Evolutionary conservation across 2,113 vertebrate genomes (phyloP).

Genomic region (Halcyon malimbica): DNA sequence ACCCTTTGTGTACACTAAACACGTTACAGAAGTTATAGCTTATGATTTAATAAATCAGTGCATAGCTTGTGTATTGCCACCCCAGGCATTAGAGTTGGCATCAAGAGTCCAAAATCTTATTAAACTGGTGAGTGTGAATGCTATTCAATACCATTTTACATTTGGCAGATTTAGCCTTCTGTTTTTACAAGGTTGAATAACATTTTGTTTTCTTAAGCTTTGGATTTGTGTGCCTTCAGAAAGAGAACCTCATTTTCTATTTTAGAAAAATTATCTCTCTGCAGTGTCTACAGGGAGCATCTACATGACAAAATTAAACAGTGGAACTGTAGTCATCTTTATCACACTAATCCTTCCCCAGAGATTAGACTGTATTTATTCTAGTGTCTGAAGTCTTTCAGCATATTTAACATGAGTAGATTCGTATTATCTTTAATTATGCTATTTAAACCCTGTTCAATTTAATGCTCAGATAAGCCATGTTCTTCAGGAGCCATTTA

Average conservation of each 20-base stretch:
- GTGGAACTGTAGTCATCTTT: constrained; percentile 45
- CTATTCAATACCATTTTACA: constrained; percentile 52
- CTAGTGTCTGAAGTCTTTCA: constrained; percentile 49
- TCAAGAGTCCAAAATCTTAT: constrained; percentile 27
- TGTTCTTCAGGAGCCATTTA: constrained; percentile 35
- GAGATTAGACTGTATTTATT: constrained; percentile 59
- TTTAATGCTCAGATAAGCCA: constrained; percentile 35
- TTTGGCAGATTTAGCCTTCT: constrained; percentile 20
- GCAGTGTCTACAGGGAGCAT: constrained; percentile 27
- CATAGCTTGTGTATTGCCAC: neutral
- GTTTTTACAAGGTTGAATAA: constrained; percentile 39
- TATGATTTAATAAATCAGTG: neutral
- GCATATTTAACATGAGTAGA: constrained; percentile 46
- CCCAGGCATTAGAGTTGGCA: neutral
- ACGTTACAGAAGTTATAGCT: neutral
- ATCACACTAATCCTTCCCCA: constrained; percentile 45
- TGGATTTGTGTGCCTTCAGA: constrained; percentile 41
- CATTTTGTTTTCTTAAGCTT: constrained; percentile 58
- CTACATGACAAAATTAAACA: constrained; percentile 52
- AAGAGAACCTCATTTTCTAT: constrained; percentile 46
- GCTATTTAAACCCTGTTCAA: constrained; percentile 39
- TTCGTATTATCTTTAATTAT: constrained; percentile 62
- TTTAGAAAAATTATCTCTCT: constrained; percentile 60
- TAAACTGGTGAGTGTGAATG: constrained; percentile 32
- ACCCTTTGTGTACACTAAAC: neutral